A percentile compares a stretch with the other conserved stretches of the same genome.
Evolutionary conservation across 2,797 vertebrate genomes (phyloP).

Genomic region (Pseudochromis fuscus): DNA sequence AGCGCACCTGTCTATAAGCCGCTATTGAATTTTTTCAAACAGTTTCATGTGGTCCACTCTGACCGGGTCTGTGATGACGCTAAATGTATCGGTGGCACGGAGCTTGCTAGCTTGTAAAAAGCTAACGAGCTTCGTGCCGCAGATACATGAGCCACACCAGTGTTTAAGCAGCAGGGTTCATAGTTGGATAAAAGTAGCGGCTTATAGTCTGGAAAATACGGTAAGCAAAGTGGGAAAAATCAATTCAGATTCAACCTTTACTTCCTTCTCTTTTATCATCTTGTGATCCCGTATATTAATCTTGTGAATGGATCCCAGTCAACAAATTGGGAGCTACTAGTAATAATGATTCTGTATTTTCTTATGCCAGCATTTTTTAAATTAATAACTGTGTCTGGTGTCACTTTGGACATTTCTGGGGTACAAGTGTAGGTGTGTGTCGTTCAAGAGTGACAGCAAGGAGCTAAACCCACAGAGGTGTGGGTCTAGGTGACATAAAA

Average conservation of each 20-base stretch:
- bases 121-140: too few relatives aligned
- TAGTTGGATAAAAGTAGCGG: too few relatives aligned
- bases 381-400: constrained; percentile 36
- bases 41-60: too few relatives aligned
- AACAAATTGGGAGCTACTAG: background rate
- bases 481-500: constrained; percentile 43
- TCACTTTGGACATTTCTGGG: constrained; percentile 13
- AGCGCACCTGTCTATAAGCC: too few relatives aligned
- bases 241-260: background rate
- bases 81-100: too few relatives aligned
- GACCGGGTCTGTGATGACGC: too few relatives aligned
- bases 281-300: constrained; percentile 5
- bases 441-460: constrained; percentile 28
- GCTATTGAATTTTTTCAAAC: too few relatives aligned
- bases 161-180: too few relatives aligned
- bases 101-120: too few relatives aligned
- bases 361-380: constrained; percentile 30
- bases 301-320: background rate
- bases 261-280: background rate
- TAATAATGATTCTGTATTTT: constrained; percentile 14
- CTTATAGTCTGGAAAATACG: too few relatives aligned
- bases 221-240: too few relatives aligned
- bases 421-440: constrained; percentile 14
- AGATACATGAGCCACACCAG: too few relatives aligned
- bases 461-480: constrained; percentile 38